These are phyloP conservation scores for Eretmochelys imbricata DNA, from an alignment of 2,113 vertebrate species.

Conservation along the genomic window DNA sequence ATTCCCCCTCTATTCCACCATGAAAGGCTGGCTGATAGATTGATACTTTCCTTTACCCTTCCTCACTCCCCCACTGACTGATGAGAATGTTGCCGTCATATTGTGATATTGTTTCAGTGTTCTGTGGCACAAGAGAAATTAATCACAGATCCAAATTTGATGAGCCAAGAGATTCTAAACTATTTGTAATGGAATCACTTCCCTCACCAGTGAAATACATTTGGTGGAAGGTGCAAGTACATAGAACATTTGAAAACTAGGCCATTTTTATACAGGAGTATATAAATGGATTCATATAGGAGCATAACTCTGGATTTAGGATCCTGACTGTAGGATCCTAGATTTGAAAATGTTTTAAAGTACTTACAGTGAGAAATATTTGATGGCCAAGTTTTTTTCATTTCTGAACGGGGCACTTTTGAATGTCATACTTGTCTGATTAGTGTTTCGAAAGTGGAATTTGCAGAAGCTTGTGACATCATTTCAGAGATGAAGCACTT, in stretches of 20 bases:
- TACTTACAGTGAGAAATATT: not conserved
- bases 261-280: not conserved
- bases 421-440: not conserved
- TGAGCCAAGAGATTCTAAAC: not conserved
- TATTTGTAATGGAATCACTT: not conserved
- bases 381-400: not conserved
- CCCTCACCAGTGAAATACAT: not conserved
- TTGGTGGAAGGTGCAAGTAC: not conserved
- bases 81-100: conserved; percentile 13
- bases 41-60: not conserved
- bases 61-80: not conserved
- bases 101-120: conserved; percentile 2
- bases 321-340: not conserved
- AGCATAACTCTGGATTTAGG: not conserved
- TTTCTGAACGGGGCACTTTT: not conserved
- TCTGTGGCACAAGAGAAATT: not conserved
- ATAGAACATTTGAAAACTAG: not conserved
- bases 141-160: not conserved
- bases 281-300: not conserved
- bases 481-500: not conserved
- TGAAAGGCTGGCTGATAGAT: not conserved
- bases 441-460: not conserved
- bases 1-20: not conserved
- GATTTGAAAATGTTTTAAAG: not conserved
- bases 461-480: not conserved